phyloP scores from a whole-genome alignment of 2,888 invertebrate species.

The Ecliptopera silaceata region DNA sequence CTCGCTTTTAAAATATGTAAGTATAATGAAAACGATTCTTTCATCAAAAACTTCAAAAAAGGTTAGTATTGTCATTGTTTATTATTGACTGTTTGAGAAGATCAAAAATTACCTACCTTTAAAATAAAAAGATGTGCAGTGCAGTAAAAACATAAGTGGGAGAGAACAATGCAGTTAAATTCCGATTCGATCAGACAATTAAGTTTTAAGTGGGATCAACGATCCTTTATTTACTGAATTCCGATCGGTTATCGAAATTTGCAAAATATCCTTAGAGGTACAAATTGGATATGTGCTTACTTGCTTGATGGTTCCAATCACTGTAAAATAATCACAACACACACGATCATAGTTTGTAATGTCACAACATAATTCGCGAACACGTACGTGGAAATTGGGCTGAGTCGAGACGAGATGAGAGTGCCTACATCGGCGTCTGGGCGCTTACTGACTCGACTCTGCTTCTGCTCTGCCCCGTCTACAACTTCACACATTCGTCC shows the following conservation, averaged over 20 bases:
- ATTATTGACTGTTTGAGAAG: neutral
- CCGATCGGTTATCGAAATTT: constrained; percentile 56
- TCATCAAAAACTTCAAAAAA: constrained; percentile 1
- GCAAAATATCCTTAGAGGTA: constrained; percentile 45
- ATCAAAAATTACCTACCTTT: neutral
- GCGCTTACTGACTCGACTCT: constrained; percentile 58
- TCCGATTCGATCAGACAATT: constrained; percentile 63
- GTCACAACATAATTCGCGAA: constrained; percentile 53
- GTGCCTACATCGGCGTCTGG: constrained; percentile 46
- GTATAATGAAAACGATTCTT: constrained; percentile 7
- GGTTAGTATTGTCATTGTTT: neutral
- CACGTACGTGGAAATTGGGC: constrained; percentile 25
- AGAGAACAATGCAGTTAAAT: constrained; percentile 51
- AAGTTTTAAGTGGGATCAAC: constrained; percentile 74
- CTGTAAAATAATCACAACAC: constrained; percentile 21
- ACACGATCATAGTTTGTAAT: constrained; percentile 26
- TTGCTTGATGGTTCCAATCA: constrained; percentile 36
- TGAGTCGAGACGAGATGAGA: constrained; percentile 11
- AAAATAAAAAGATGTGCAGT: constrained; percentile 19
- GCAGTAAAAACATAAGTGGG: constrained; percentile 29
- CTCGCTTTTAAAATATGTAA: constrained; percentile 38
- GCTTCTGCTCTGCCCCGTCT: neutral
- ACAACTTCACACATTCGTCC: constrained; percentile 8
- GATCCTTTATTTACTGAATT: constrained; percentile 60
- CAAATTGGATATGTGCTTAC: constrained; percentile 36